Evolutionary conservation across 2,888 invertebrate species (phyloP).

Genomic region (Cartodere bifasciata): DNA sequence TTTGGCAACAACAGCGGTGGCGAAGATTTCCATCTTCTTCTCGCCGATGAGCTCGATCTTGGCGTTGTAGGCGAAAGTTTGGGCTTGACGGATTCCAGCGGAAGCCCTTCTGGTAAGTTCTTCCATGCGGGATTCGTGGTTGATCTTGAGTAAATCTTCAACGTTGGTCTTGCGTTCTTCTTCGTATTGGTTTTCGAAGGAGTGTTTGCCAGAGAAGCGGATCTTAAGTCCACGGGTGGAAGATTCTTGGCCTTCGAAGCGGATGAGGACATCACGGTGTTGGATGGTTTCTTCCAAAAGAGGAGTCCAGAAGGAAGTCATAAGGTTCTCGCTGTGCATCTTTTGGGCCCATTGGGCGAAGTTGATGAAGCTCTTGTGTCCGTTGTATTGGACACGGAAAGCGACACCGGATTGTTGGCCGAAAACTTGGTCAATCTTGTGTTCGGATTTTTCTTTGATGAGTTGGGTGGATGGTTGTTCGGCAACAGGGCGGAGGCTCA

Average conservation of each 20-base stretch:
- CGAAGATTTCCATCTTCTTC: conserved; percentile 31
- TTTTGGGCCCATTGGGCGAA: conserved; percentile 28
- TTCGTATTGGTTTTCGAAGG: too few relatives aligned
- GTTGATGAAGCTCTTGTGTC: conserved; percentile 38
- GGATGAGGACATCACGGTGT: too few relatives aligned
- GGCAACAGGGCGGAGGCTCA: conserved; percentile 39
- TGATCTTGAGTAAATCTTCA: too few relatives aligned
- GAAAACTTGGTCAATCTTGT: conserved; percentile 24
- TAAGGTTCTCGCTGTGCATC: conserved; percentile 20
- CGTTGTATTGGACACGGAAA: conserved; percentile 41
- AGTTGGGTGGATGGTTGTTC: conserved; percentile 37
- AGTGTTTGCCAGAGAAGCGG: too few relatives aligned
- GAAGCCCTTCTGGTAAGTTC: conserved; percentile 42
- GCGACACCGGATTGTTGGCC: conserved; percentile 41
- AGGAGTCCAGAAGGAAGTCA: conserved; percentile 15
- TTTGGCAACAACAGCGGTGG: conserved; percentile 40
- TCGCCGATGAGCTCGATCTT: conserved; percentile 42
- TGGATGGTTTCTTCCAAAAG: neutral
- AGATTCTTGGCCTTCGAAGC: too few relatives aligned
- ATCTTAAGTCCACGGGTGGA: too few relatives aligned
- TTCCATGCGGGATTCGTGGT: too few relatives aligned
- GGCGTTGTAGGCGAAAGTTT: conserved; percentile 39
- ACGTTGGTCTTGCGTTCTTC: too few relatives aligned
- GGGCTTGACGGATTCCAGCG: conserved; percentile 41
- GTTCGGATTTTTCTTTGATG: conserved; percentile 12